phyloP scores from a whole-genome alignment of 2,797 vertebrate genomes.

The Myotis pilosus region DNA sequence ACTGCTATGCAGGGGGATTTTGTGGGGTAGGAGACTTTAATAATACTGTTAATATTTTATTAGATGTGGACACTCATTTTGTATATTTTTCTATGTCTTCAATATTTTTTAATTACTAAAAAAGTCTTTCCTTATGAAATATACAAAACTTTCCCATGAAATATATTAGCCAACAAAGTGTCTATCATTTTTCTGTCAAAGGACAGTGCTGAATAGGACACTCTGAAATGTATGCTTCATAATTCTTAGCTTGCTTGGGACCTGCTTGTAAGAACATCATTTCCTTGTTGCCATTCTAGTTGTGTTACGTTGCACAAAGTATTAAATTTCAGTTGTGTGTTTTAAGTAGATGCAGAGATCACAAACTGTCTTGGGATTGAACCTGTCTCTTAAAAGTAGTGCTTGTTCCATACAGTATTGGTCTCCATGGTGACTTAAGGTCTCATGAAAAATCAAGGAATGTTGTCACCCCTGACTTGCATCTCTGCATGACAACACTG shows the following conservation, averaged over 20 bases:
- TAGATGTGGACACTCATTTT: background rate
- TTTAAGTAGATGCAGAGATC: background rate
- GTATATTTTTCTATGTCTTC: background rate
- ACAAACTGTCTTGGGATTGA: background rate
- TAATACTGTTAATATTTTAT: background rate
- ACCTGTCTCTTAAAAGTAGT: background rate
- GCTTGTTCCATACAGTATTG: background rate
- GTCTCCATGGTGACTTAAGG: background rate
- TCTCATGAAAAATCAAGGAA: conserved; percentile 12
- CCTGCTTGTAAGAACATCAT: background rate
- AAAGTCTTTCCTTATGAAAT: background rate
- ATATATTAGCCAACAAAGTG: background rate
- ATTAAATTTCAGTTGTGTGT: background rate
- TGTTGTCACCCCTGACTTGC: background rate
- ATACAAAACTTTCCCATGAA: background rate
- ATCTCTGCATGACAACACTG: background rate
- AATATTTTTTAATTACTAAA: conserved; percentile 8
- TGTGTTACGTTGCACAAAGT: background rate
- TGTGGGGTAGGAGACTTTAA: background rate
- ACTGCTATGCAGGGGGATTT: background rate
- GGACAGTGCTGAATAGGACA: background rate
- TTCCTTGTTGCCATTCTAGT: background rate
- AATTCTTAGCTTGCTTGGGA: conserved; percentile 13
- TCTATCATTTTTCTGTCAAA: conserved; percentile 17
- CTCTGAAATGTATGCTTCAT: background rate